These are phyloP conservation scores for Chelmon rostratus DNA, from an alignment of 2,797 vertebrate species.

Conservation along the genomic window DNA sequence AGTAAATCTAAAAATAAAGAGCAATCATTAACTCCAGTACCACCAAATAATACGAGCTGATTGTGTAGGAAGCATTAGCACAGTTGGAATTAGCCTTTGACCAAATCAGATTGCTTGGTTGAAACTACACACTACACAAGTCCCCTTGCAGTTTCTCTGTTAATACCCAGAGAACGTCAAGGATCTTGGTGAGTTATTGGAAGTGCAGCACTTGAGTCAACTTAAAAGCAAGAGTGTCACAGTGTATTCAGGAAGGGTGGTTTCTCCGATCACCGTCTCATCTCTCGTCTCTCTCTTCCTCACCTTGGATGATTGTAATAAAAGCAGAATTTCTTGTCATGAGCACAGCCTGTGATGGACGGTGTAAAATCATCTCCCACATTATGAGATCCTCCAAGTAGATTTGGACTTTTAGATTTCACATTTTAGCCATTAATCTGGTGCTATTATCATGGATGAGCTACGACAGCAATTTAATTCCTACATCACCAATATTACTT, in stretches of 20 bases:
- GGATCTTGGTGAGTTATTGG: constrained; percentile 22
- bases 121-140: background rate
- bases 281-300: background rate
- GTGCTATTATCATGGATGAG: constrained; percentile 26
- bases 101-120: constrained; percentile 8
- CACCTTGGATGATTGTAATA: constrained; percentile 1
- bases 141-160: constrained; percentile 7
- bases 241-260: constrained; percentile 4
- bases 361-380: constrained; percentile 33
- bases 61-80: background rate
- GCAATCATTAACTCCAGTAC: background rate
- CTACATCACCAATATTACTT: constrained; percentile 23
- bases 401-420: constrained; percentile 47
- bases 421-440: constrained; percentile 48
- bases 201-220: constrained; percentile 39
- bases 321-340: constrained; percentile 23
- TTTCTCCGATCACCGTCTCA: background rate
- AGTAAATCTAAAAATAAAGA: background rate
- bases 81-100: constrained; percentile 1
- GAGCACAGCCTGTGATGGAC: constrained; percentile 27
- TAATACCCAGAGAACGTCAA: constrained; percentile 17
- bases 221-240: constrained; percentile 17
- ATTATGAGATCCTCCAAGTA: constrained; percentile 46
- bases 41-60: background rate
- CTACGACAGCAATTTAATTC: constrained; percentile 30